Base-by-base conservation (phyloP, 2,797 vertebrate genomes). In the Micropoecilia bifurca region DNA sequence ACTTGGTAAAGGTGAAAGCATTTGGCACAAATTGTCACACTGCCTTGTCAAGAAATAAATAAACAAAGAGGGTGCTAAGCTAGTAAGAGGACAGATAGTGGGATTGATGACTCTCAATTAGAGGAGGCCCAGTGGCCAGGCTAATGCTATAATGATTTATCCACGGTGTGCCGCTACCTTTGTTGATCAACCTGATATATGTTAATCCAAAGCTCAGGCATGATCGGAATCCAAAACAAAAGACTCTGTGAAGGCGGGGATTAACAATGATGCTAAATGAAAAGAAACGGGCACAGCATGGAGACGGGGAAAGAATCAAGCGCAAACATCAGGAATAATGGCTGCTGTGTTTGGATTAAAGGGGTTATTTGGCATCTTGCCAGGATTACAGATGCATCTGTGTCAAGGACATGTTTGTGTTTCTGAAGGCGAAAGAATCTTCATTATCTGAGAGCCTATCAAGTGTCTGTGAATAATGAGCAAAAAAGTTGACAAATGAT, bases 101-200 rank as follows among this genome's bases (percentile, higher is more conserved):
- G 83, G 87, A 92, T 88, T 88, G 92, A 93, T 93, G 89, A 93
- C 90, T 90, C 82, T 83, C 93, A 90, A 93, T 94, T 94, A 94
- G 91, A 93, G 83, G 81, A 82, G 89, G 89, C 90, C 91, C 76
- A 71, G 80, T 86, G 87, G 77, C 89, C 47, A 33, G 68, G 84
- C 87, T 90, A 93, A 93, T 91, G 90, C 91, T 79, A 80, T 88
- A 92, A 92, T 94, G 93, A 95, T 90, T 93, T 91, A 92, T 93
- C 90, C 80, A 47, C 74, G 79, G 81, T 57, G 30, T 87, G 74
- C 81, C 87, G 84, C 78, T 85, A 87, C 85, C 83, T 90, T 87
- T 93, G 92, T 93, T 95, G 89, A 94, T 95, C 88, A 94, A 86
- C 73, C 77, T 92, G 92, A 94, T 90, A 85, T 88, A 91, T 92